These are phyloP conservation scores for Peribatodes rhomboidaria DNA, from an alignment of 2,888 invertebrate species.

Conservation along the genomic window DNA sequence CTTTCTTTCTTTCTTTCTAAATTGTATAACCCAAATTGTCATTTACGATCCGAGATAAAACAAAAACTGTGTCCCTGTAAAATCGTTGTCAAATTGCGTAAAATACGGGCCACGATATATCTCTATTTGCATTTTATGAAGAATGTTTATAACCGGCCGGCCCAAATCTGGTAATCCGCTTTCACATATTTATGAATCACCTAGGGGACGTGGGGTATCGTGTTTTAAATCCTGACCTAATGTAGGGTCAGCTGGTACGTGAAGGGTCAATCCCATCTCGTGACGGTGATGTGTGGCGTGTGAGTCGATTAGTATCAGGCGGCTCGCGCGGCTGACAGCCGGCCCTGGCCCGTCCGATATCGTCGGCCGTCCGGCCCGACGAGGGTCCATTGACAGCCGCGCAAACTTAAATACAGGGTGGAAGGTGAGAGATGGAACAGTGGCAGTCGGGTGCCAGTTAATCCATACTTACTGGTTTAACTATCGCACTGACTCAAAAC, in stretches of 20 bases:
- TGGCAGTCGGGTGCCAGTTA: too few species aligned
- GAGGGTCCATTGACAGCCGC: slow-evolving; percentile 34
- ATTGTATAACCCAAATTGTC: slow-evolving; percentile 39
- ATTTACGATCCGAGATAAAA: slow-evolving; percentile 42
- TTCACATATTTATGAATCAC: slow-evolving; percentile 39
- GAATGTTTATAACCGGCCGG: slow-evolving; percentile 36
- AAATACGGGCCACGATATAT: slow-evolving; percentile 39
- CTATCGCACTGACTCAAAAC: too few species aligned
- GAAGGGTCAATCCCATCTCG: slow-evolving; percentile 28
- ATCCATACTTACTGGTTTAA: too few species aligned
- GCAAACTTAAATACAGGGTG: slow-evolving; percentile 11
- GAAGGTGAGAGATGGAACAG: not conserved
- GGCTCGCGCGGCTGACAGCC: slow-evolving; percentile 17
- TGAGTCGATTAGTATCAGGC: slow-evolving; percentile 31
- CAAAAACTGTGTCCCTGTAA: slow-evolving; percentile 40
- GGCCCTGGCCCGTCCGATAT: slow-evolving; percentile 18
- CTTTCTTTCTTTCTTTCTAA: too few species aligned
- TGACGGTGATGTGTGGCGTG: slow-evolving; percentile 17
- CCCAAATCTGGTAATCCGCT: slow-evolving; percentile 32
- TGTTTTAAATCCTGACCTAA: slow-evolving; percentile 18
- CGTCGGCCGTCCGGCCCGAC: slow-evolving; percentile 16
- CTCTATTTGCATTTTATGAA: slow-evolving; percentile 46
- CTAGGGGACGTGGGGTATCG: slow-evolving; percentile 5
- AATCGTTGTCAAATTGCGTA: slow-evolving; percentile 39
- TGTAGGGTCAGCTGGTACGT: slow-evolving; percentile 16